These are phyloP conservation scores for Entosphenus tridentatus DNA, from an alignment of 2,113 vertebrate genomes.

Conservation along the genomic window DNA sequence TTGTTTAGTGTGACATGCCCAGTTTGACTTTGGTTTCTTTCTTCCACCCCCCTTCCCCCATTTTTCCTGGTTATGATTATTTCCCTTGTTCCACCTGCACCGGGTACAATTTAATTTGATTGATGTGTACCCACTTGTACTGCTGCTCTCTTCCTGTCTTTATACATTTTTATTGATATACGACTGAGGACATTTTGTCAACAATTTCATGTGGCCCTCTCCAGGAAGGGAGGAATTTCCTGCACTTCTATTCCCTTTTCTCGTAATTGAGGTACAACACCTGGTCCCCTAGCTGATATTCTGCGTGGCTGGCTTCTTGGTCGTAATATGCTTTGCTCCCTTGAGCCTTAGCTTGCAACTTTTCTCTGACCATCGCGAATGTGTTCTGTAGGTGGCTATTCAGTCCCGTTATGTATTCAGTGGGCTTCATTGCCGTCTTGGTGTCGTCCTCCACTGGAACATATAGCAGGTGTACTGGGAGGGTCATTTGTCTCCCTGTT, in stretches of 20 bases:
- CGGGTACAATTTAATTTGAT: too few species aligned
- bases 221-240: not conserved
- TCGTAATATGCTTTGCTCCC: conserved; percentile 10
- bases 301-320: not conserved
- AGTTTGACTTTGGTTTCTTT: too few species aligned
- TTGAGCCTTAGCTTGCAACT: not conserved
- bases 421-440: not conserved
- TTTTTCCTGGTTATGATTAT: too few species aligned
- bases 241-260: too few species aligned
- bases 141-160: too few species aligned
- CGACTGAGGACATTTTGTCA: not conserved
- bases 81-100: too few species aligned
- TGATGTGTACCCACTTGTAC: too few species aligned
- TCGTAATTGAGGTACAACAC: conserved; percentile 7
- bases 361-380: conserved; percentile 5
- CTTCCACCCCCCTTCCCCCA: too few species aligned
- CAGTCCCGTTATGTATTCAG: not conserved
- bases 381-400: conserved; percentile 7
- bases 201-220: not conserved
- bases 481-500: conserved; percentile 9
- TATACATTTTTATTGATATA: not conserved
- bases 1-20: too few species aligned
- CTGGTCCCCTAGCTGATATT: conserved; percentile 7
- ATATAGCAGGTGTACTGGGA: conserved; percentile 10
- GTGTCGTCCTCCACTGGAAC: not conserved